A percentile compares a stretch with the other conserved stretches of the same genome.
These are phyloP conservation scores for Pachymerium ferrugineum DNA, from an alignment of 2,888 invertebrate species.

Conservation along the genomic window DNA sequence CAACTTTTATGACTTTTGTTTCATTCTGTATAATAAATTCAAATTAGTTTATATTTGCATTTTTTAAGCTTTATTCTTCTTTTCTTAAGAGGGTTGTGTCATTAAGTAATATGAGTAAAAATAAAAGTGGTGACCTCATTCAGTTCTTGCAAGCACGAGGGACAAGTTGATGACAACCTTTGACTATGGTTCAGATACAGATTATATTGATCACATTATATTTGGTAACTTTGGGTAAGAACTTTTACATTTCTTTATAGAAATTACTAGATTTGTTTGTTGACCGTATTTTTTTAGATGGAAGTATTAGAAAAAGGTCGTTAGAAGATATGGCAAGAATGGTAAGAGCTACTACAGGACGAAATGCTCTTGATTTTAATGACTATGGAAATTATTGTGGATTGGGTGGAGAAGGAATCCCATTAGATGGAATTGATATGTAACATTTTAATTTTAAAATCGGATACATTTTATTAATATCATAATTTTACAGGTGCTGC, in stretches of 20 bases:
- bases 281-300: neutral
- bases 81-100: neutral
- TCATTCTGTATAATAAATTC: neutral
- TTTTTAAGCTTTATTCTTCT: neutral
- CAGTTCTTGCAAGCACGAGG: neutral
- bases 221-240: neutral
- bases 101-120: neutral
- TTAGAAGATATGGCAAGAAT: conserved; percentile 32
- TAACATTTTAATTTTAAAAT: conserved; percentile 7
- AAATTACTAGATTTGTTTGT: neutral
- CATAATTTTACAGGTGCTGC: conserved; percentile 31
- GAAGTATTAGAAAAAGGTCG: neutral
- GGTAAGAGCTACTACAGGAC: conserved; percentile 32
- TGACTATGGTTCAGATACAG: neutral
- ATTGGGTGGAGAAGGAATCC: conserved; percentile 33
- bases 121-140: neutral
- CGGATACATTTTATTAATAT: neutral
- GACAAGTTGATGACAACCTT: neutral
- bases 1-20: neutral
- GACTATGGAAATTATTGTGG: conserved; percentile 35
- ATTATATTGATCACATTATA: neutral
- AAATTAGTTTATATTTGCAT: neutral
- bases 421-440: conserved; percentile 34
- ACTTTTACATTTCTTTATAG: neutral
- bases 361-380: conserved; percentile 32